phyloP scores from a whole-genome alignment of 2,888 invertebrate species.

The Idaea biselata region DNA sequence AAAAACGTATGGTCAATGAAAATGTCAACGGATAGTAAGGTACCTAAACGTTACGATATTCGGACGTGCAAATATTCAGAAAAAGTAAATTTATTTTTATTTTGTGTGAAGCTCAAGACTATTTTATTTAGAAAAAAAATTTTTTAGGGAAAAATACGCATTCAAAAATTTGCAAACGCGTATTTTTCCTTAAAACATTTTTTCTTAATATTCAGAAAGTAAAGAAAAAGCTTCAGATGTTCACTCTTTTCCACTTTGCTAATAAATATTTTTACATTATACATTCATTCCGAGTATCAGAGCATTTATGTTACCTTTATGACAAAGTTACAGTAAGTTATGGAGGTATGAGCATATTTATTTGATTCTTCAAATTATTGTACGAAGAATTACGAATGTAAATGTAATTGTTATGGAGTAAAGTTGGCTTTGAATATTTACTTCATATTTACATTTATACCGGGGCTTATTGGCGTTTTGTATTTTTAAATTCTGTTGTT shows the following conservation, averaged over 20 bases:
- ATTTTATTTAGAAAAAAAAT: too few relatives aligned
- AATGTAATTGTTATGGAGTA: conserved; percentile 22
- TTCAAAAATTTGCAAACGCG: too few relatives aligned
- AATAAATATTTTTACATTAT: conserved; percentile 20
- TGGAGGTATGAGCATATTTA: conserved; percentile 17
- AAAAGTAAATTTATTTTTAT: too few relatives aligned
- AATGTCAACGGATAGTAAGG: too few relatives aligned
- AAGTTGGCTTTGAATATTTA: conserved; percentile 15
- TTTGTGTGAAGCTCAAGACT: too few relatives aligned
- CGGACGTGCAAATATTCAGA: too few relatives aligned
- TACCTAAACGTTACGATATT: too few relatives aligned
- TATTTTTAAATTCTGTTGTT: too few relatives aligned
- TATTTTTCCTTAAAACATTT: too few relatives aligned
- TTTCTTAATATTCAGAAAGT: too few relatives aligned
- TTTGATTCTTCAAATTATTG: conserved; percentile 32
- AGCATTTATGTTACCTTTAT: conserved; percentile 24
- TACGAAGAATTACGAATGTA: conserved; percentile 28
- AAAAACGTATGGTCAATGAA: too few relatives aligned
- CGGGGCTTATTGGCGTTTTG: neutral
- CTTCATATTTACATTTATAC: neutral
- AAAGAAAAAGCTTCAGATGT: neutral
- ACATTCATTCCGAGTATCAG: conserved; percentile 35
- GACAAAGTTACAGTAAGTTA: neutral
- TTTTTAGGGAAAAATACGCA: too few relatives aligned
- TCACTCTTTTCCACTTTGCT: neutral